Base-by-base conservation (phyloP, 2,797 vertebrate genomes). In the Sandelia bainsii region DNA sequence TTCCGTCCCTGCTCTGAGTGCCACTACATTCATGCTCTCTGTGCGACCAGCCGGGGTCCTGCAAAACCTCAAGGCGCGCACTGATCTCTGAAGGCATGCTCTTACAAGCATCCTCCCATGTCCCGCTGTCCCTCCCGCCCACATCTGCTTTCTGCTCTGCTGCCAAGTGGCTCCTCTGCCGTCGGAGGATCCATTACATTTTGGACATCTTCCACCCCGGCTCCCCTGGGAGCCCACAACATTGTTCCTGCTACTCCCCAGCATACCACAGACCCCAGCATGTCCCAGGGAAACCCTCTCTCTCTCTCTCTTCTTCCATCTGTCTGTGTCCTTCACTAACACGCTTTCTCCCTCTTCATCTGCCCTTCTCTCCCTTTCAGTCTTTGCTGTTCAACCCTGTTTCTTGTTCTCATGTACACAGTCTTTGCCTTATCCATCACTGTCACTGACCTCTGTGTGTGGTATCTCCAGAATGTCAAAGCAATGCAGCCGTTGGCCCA, bases 111-210 rank as follows among this genome's bases (percentile, higher is more conserved):
- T 80, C 88, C 66, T 32, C 84, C 74, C 69, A 65, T 6, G 3
- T 84, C 70, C 62, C 10, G 1, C 67, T 17, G 65, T 74, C 77
- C 62, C 71, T 62, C 74, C 79, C 80, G 44, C 75, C 64, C 44
- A 11, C 82, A 80, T 88, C 80, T 83, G 84, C 72, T 80, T 84
- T 85, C 68, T 81, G 74, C 81, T 81, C 62, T 65, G 71, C 72
- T 72, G 80, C 79, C 85, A 84, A 75, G 69, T 51, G 74, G 29
- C 81, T 88, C 77, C 70, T 77, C 69, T 67, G 62, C 71, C 48
- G 59, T 77, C 44, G 2, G 71, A 66, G 79, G 85, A 88, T 91
- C 62, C 72, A 87, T 93, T 92, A 89, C 87, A 85, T 69, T 82
- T 66, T 89, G 86, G 87, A 90, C 46, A 76, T 80, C 62, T 74